Base-by-base conservation (phyloP, 1,140 invertebrate species). In the Microplitis mediator region DNA sequence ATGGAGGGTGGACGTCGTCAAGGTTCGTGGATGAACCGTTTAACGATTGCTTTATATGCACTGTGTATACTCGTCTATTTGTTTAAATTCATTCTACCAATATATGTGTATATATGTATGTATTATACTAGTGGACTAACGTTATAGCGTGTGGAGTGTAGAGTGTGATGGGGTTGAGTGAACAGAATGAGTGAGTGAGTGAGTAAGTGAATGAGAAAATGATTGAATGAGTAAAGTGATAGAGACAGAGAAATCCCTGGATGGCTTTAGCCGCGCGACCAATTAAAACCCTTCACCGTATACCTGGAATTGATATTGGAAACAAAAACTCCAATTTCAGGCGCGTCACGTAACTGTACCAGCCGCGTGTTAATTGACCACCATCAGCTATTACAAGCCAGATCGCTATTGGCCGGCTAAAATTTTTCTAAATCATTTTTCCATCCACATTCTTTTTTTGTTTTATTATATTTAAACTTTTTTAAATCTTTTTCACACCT, bases 301-400 rank as follows among this genome's bases (percentile, higher is more conserved):
- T 76, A 76, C 73, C 77, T 77, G 80, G 80, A 83, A 84, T 84
- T 82, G 82, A 83, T 84, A 82, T 83, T 82, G 79, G 82, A 82
- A 83, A 83, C 80, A 84, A 84, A 85, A 84, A 85, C 80, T 83
- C 80, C 84, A 84, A 85, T 85, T 84, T 83, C 82, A 84, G 75
- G 75, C 78, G 78, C 81, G 80, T 82, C 79, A 81, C 77, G 79
- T 81, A 72, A 78, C 62, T 62, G 54, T 67, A 52, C 50, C 65
- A 51, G 66, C 61, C 66, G 65, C 74, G 78, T 82, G 79, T 81
- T 84, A 85, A 85, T 83, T 84, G 84, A 83, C 81, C 80, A 79
- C 78, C 82, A 23, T 23, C 23, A 79, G 77, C 82, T 79, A 81
- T 83, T 84, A 82, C 81, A 82, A 79, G 80, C 77, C 78, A 76